Evolutionary conservation across 2,113 vertebrate genomes (phyloP).

Genomic region (Rhinolophus sinicus): DNA sequence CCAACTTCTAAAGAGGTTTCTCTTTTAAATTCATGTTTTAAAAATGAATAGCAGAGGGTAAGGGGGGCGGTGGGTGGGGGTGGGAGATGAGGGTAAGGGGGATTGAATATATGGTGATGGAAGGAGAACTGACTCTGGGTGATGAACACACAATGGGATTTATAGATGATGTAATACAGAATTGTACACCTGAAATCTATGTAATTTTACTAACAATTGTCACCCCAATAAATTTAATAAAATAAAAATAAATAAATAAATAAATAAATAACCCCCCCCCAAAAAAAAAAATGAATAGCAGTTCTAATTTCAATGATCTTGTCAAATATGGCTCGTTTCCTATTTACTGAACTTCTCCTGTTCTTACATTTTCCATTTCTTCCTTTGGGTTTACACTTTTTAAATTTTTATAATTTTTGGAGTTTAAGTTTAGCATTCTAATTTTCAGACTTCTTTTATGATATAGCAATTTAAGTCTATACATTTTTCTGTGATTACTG

Average conservation of each 20-base stretch:
- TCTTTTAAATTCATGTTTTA: background rate
- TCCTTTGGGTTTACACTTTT: background rate
- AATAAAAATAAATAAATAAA: too few relatives aligned
- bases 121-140: too few relatives aligned
- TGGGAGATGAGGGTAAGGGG: too few relatives aligned
- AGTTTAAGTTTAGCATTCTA: background rate
- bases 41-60: background rate
- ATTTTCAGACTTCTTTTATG: background rate
- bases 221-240: too few relatives aligned
- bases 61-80: too few relatives aligned
- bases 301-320: background rate
- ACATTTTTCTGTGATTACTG: background rate
- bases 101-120: too few relatives aligned
- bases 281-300: background rate
- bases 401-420: background rate
- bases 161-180: too few relatives aligned
- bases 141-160: too few relatives aligned
- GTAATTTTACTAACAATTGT: too few relatives aligned
- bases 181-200: too few relatives aligned
- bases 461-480: background rate
- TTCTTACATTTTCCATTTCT: background rate
- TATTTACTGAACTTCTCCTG: background rate
- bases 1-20: background rate
- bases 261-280: too few relatives aligned
- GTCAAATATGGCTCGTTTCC: background rate